These are phyloP conservation scores for Corvus cornix DNA, from an alignment of 2,113 vertebrate species.

Conservation along the genomic window DNA sequence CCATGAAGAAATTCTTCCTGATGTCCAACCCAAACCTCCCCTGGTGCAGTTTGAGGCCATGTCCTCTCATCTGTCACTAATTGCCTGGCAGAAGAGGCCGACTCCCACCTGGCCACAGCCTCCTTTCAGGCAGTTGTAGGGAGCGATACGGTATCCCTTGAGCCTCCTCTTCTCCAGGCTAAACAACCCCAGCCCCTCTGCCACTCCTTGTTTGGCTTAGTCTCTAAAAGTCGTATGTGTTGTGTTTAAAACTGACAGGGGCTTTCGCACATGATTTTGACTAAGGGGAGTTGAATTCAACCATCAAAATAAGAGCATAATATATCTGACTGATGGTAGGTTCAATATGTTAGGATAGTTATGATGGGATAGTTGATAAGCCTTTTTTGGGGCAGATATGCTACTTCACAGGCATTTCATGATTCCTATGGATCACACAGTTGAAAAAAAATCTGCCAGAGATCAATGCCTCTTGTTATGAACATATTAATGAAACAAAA, in stretches of 20 bases:
- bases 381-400: background rate
- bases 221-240: accelerated
- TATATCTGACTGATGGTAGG: background rate
- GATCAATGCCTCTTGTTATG: background rate
- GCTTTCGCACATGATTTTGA: background rate
- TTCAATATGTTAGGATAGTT: background rate
- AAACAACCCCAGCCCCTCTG: background rate
- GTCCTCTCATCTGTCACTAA: background rate
- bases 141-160: background rate
- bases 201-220: background rate
- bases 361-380: background rate
- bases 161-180: background rate
- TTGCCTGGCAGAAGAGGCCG: background rate
- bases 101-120: accelerated
- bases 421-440: background rate
- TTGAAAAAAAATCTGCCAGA: background rate
- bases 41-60: background rate
- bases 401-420: background rate
- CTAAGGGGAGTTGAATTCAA: background rate
- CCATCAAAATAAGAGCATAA: background rate
- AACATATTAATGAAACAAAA: background rate
- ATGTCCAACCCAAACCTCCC: background rate
- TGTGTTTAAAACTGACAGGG: background rate
- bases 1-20: background rate
- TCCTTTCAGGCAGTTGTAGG: background rate